Evolutionary conservation across 2,797 vertebrate species (phyloP).

Genomic region (Simalia tracyae): DNA sequence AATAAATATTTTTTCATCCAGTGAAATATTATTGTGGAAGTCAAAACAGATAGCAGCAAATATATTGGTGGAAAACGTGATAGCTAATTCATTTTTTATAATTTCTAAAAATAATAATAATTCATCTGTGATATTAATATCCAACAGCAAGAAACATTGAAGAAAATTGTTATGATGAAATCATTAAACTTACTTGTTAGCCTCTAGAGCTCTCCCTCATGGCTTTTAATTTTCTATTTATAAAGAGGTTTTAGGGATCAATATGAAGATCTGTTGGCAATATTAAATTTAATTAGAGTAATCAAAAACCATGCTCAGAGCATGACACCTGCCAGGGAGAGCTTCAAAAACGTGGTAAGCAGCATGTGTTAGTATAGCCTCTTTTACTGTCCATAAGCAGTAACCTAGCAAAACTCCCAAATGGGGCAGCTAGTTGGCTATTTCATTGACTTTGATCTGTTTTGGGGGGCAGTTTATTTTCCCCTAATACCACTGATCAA

Average conservation of each 20-base stretch:
- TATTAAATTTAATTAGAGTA: slow-evolving; percentile 81
- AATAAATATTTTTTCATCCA: not conserved
- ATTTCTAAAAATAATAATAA: slow-evolving; percentile 42
- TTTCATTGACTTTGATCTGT: slow-evolving; percentile 86
- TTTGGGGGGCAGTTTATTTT: slow-evolving; percentile 83
- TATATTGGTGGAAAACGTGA: not conserved
- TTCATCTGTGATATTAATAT: slow-evolving; percentile 52
- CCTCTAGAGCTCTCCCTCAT: slow-evolving; percentile 55
- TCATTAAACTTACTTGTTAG: slow-evolving; percentile 61
- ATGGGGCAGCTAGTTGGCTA: slow-evolving; percentile 79
- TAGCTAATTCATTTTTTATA: slow-evolving; percentile 4
- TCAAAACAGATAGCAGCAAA: slow-evolving; percentile 19
- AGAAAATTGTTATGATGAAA: slow-evolving; percentile 58
- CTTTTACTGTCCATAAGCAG: slow-evolving; percentile 68
- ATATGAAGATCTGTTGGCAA: slow-evolving; percentile 77
- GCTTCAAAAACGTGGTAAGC: slow-evolving; percentile 66
- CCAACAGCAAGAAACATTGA: slow-evolving; percentile 40
- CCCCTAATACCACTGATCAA: slow-evolving; percentile 88
- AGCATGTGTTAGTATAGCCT: slow-evolving; percentile 63
- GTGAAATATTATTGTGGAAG: slow-evolving; percentile 14
- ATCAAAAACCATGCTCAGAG: slow-evolving; percentile 76
- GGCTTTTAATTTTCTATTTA: slow-evolving; percentile 71
- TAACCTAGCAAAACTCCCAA: slow-evolving; percentile 71
- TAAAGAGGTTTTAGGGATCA: slow-evolving; percentile 71
- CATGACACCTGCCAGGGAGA: slow-evolving; percentile 74